A percentile compares a stretch with the other conserved stretches of the same genome.
phyloP scores from a whole-genome alignment of 2,797 vertebrate species.

The Rhinophrynus dorsalis region DNA sequence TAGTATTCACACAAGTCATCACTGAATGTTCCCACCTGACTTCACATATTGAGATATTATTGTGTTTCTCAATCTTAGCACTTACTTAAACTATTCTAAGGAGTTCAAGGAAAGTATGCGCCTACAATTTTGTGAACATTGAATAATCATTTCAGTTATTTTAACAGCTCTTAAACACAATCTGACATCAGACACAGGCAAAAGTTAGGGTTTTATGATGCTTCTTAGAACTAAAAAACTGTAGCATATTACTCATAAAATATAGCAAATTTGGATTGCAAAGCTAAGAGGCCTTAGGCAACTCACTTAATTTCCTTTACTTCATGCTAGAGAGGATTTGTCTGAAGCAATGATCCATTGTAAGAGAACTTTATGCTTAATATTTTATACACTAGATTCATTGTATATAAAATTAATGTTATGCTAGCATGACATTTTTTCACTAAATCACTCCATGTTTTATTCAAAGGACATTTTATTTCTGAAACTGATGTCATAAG shows the following conservation, averaged over 20 bases:
- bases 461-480: neutral
- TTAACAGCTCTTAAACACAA: neutral
- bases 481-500: neutral
- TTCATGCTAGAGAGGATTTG: neutral
- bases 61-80: too few relatives aligned
- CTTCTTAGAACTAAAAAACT: neutral
- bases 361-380: neutral
- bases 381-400: neutral
- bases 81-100: too few relatives aligned
- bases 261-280: neutral
- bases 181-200: slow-evolving; percentile 13
- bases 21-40: too few relatives aligned
- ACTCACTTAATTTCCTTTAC: neutral
- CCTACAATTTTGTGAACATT: too few relatives aligned
- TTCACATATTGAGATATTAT: too few relatives aligned
- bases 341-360: neutral
- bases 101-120: too few relatives aligned
- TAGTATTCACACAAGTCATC: too few relatives aligned
- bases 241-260: neutral
- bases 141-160: neutral
- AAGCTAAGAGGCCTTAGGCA: neutral
- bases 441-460: neutral
- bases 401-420: neutral
- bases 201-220: neutral
- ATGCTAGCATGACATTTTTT: neutral